A percentile compares a stretch with the other conserved stretches of the same genome.
Evolutionary conservation across 2,888 invertebrate genomes (phyloP).

Genomic region (Acrocera orbiculus): DNA sequence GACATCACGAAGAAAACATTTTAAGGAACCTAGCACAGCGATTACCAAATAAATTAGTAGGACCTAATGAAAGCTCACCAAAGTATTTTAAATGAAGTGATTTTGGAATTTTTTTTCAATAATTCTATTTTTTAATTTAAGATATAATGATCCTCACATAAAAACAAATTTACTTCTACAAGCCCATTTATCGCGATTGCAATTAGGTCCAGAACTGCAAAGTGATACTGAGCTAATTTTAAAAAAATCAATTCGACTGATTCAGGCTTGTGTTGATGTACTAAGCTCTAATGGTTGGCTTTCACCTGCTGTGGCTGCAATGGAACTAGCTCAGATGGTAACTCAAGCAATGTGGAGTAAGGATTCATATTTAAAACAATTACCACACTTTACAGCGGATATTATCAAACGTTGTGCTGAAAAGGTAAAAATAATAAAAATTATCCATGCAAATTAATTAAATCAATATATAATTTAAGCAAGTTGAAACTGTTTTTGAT

Average conservation of each 20-base stretch:
- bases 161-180: conserved; percentile 92
- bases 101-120: neutral
- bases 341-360: conserved; percentile 99
- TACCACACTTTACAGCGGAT: conserved; percentile 85
- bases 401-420: conserved; percentile 82
- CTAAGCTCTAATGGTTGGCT: conserved; percentile 94
- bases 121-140: conserved; percentile 19
- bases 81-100: conserved; percentile 39
- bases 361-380: conserved; percentile 89
- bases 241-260: conserved; percentile 61
- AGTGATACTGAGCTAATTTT: conserved; percentile 87
- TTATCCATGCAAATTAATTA: no score
- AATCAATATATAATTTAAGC: conserved; percentile 19
- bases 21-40: conserved; percentile 40
- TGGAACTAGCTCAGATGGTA: conserved; percentile 99
- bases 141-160: conserved; percentile 91
- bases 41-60: conserved; percentile 42
- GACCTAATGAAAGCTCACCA: conserved; percentile 40
- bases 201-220: conserved; percentile 89
- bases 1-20: conserved; percentile 88
- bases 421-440: conserved; percentile 32
- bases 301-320: conserved; percentile 93
- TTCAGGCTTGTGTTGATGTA: conserved; percentile 94
- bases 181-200: conserved; percentile 85
- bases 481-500: conserved; percentile 56